Percentiles rank a stretch among this genome's conserved stretches.
Evolutionary conservation across 2,888 invertebrate genomes (phyloP).

Genomic region (Pelosia muscerda): DNA sequence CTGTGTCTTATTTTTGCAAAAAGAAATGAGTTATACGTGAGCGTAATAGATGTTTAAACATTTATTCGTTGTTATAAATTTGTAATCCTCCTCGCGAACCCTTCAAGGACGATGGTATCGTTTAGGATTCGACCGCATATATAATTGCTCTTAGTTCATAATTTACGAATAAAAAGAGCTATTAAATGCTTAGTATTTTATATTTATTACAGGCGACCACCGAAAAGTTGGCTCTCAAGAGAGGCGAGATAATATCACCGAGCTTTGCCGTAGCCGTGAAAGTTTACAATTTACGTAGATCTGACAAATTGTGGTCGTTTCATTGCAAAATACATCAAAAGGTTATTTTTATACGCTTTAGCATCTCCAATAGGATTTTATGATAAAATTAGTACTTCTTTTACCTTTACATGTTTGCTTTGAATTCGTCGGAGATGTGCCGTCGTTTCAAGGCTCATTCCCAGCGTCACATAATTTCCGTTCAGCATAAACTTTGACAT

Average conservation of each 20-base stretch:
- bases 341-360: not conserved
- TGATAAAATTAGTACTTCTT: no score
- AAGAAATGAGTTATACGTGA: not conserved
- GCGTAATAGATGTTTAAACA: not conserved
- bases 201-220: not conserved
- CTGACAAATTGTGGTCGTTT: not conserved
- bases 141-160: slow-evolving; percentile 1
- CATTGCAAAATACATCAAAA: not conserved
- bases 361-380: no score
- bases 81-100: not conserved
- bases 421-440: no score
- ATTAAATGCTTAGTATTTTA: slow-evolving; percentile 5
- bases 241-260: not conserved
- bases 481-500: not conserved
- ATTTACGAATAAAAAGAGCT: slow-evolving; percentile 6
- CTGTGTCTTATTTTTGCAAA: not conserved
- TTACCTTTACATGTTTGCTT: no score
- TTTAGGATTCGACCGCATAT: not conserved
- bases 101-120: not conserved
- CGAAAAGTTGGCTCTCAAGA: not conserved
- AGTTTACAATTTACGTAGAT: not conserved
- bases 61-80: slow-evolving; percentile 1
- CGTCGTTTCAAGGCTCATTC: not conserved
- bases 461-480: not conserved
- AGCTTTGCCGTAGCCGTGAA: not conserved